Conservation (phyloP, 2,113 vertebrate species). For the Micronisus gabar region DNA sequence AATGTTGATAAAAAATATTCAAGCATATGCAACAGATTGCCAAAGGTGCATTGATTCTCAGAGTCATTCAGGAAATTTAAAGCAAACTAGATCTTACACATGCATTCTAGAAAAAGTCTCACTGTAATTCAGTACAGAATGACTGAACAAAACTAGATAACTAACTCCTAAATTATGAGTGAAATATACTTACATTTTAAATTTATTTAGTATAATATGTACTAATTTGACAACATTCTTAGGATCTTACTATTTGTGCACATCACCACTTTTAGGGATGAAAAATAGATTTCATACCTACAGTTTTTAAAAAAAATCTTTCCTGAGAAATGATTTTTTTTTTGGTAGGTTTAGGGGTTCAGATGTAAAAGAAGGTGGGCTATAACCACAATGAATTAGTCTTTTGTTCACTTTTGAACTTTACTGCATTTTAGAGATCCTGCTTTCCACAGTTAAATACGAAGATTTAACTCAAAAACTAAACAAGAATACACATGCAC, state of each 20-base stretch:
- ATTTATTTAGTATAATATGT: not conserved
- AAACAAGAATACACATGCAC: not conserved
- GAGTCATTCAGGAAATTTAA: not conserved
- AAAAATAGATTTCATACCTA: not conserved
- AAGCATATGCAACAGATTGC: not conserved
- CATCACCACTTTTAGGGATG: not conserved
- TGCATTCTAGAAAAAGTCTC: not conserved
- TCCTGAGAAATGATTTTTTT: not conserved
- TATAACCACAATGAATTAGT: not conserved
- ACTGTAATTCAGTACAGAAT: not conserved
- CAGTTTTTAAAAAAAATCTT: not conserved
- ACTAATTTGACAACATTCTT: not conserved
- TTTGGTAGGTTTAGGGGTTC: accelerated
- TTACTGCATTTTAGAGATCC: not conserved
- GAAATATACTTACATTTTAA: not conserved
- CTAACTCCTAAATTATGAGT: not conserved
- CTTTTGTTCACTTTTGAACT: not conserved
- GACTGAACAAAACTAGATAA: not conserved
- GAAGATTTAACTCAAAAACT: not conserved
- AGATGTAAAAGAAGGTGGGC: not conserved
- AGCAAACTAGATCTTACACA: not conserved
- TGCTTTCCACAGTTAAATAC: not conserved
- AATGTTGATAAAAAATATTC: not conserved
- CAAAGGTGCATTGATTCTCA: not conserved
- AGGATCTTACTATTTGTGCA: not conserved